phyloP scores from a whole-genome alignment of 2,888 invertebrate species.

The Mythimna lalbum region DNA sequence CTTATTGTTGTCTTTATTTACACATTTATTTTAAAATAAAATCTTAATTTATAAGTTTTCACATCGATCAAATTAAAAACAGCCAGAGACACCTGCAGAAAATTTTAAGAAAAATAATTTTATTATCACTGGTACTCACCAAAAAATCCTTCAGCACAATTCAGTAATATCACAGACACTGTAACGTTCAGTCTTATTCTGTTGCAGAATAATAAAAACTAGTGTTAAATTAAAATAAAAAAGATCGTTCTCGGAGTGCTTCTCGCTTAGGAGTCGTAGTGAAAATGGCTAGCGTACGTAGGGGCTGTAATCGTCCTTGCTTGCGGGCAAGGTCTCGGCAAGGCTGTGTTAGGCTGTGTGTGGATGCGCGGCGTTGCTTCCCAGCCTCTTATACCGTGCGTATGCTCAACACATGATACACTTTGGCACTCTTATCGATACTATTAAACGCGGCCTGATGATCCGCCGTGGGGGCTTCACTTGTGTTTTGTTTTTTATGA shows the following conservation, averaged over 20 bases:
- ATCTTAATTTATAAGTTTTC: not conserved
- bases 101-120: not conserved
- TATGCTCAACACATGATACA: conserved; percentile 63
- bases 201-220: conserved; percentile 46
- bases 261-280: conserved; percentile 81
- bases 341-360: conserved; percentile 75
- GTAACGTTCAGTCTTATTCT: conserved; percentile 54
- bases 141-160: conserved; percentile 60
- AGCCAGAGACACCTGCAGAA: not conserved
- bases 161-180: conserved; percentile 58
- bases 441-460: conserved; percentile 65
- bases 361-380: conserved; percentile 81
- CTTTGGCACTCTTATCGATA: conserved; percentile 77
- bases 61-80: not conserved
- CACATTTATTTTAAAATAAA: not conserved
- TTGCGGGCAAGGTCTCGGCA: conserved; percentile 86
- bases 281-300: conserved; percentile 86
- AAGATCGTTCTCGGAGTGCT: conserved; percentile 71
- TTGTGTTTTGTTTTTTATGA: conserved; percentile 63
- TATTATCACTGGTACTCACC: conserved; percentile 61
- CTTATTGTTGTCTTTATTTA: not conserved
- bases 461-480: conserved; percentile 61
- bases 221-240: conserved; percentile 40
- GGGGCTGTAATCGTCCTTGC: conserved; percentile 88
- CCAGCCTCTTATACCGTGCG: conserved; percentile 85